Percentiles rank a stretch among this genome's conserved stretches.
Conservation (phyloP, 2,113 vertebrate genomes). For the Cyanoramphus novaezelandiae region DNA sequence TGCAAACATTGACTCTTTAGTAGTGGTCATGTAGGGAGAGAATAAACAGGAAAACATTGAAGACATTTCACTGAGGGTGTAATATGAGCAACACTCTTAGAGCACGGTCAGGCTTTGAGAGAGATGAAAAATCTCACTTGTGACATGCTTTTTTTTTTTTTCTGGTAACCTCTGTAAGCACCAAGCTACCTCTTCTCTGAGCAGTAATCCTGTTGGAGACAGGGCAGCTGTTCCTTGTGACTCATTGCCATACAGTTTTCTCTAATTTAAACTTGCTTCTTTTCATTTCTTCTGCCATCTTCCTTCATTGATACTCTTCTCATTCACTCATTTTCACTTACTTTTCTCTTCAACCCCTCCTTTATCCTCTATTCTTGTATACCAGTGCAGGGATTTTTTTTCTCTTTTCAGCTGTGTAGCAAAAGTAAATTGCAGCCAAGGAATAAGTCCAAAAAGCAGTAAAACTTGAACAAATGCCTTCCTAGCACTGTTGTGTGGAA, state of each 20-base stretch:
- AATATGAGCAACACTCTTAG: neutral
- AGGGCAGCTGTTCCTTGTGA: neutral
- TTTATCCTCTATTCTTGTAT: neutral
- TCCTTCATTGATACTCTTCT: neutral
- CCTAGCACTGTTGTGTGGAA: neutral
- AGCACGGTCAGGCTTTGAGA: neutral
- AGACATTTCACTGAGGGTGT: neutral
- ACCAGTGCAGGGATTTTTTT: neutral
- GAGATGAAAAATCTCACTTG: neutral
- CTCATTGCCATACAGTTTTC: neutral
- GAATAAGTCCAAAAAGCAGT: neutral
- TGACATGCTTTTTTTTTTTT: neutral
- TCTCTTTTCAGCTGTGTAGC: neutral
- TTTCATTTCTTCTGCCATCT: neutral
- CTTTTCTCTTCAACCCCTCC: neutral
- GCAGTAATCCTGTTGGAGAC: neutral
- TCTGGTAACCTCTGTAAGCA: neutral
- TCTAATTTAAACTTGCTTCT: neutral
- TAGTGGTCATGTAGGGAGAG: neutral
- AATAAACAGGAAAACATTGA: neutral
- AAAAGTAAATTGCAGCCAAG: neutral
- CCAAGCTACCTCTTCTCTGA: neutral
- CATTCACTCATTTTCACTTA: neutral
- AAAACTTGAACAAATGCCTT: neutral
- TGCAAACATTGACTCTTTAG: neutral